Conservation (phyloP, 1,140 invertebrate genomes). For the Macrocentrus cingulum region DNA sequence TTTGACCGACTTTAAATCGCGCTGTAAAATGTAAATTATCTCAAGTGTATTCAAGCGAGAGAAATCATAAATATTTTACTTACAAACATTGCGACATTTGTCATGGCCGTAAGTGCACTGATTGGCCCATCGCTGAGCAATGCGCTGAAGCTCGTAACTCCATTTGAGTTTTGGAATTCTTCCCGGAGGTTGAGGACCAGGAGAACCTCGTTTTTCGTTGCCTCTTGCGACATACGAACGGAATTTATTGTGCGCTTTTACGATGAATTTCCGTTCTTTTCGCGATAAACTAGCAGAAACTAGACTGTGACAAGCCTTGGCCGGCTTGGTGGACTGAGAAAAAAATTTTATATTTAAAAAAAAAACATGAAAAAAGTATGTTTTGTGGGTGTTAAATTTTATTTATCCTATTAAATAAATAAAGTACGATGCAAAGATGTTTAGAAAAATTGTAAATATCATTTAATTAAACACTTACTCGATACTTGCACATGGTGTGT, state of each 20-base stretch:
- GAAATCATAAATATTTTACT: conserved; percentile 13
- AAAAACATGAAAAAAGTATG: too few species aligned
- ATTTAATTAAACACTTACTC: too few species aligned
- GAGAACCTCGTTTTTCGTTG: conserved; percentile 51
- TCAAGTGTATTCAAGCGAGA: background rate
- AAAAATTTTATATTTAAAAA: too few species aligned
- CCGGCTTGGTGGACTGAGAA: background rate
- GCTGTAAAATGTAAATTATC: conserved; percentile 1
- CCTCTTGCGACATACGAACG: conserved; percentile 57
- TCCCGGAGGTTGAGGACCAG: conserved; percentile 59
- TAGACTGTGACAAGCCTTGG: background rate
- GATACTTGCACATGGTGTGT: too few species aligned
- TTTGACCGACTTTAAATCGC: conserved; percentile 8
- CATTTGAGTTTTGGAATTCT: background rate
- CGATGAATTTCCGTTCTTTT: conserved; percentile 13
- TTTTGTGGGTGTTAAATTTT: too few species aligned
- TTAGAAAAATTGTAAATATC: too few species aligned
- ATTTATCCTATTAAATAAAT: too few species aligned
- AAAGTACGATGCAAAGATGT: too few species aligned
- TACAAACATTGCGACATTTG: conserved; percentile 15
- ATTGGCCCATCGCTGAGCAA: conserved; percentile 16
- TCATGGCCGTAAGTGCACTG: conserved; percentile 13
- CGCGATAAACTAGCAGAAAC: background rate
- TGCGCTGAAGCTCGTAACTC: background rate
- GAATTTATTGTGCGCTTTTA: conserved; percentile 54